These are phyloP conservation scores for Drosophila melanosoma DNA, from an alignment of 2,888 invertebrate genomes.

Conservation along the genomic window DNA sequence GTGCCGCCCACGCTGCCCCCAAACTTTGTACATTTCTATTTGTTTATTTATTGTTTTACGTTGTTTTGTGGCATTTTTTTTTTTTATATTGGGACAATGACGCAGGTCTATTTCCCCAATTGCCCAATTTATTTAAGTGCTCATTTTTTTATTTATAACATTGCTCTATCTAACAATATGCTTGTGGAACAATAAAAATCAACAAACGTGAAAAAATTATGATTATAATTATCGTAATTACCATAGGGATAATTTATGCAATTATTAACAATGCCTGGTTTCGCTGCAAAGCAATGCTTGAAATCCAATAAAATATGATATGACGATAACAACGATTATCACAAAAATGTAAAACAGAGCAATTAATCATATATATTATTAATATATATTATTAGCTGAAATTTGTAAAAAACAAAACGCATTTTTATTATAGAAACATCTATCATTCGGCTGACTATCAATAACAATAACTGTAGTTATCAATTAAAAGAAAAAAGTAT, in stretches of 20 bases:
- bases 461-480: slow-evolving; percentile 18
- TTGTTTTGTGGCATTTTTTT: not conserved
- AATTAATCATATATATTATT: no score
- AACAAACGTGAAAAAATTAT: not conserved
- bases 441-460: not conserved
- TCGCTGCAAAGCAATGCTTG: no score
- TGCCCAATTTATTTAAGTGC: slow-evolving; percentile 42
- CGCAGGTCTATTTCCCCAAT: slow-evolving; percentile 31
- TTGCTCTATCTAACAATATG: slow-evolving; percentile 8
- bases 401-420: no score
- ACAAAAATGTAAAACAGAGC: no score
- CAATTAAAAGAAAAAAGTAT: not conserved
- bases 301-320: no score
- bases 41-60: not conserved
- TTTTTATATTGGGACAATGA: slow-evolving; percentile 22
- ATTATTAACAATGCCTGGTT: not conserved
- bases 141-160: slow-evolving; percentile 16
- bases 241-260: not conserved
- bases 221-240: not conserved
- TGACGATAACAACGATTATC: not conserved
- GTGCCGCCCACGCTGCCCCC: slow-evolving; percentile 1
- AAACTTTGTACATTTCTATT: not conserved
- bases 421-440: no score
- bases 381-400: no score
- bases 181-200: not conserved